Base-by-base conservation (phyloP, 2,113 vertebrate species). In the Hystrix cristata region DNA sequence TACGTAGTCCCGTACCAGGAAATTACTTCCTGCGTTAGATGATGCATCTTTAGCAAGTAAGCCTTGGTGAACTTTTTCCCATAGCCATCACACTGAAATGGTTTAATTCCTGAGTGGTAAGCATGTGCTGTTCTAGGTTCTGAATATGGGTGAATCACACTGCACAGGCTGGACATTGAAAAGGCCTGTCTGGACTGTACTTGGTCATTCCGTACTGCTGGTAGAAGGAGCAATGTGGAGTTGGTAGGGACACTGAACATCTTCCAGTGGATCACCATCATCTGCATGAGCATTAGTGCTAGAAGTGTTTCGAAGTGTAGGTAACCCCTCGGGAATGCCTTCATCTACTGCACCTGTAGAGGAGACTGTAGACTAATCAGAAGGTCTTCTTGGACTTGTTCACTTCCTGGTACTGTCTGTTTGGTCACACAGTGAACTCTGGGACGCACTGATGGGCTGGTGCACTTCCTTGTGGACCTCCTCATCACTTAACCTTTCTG, bases 41-140 rank as follows among this genome's bases (percentile, higher is more conserved):
- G 99, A 98, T 99, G 99, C 99, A 99, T 99, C 99, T 99, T 99
- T 98, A 99, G 99, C 98, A 99, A 99, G 99, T 99, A 99, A 99
- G 99, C 99, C 98, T 99, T 99, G 99, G 99, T 99, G 99, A 99
- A 99, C 99, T 99, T 99, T 99, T 99, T 99, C 99, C 99, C 99
- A 99, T 99, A 99, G 99, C 99, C 99, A 98, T 99, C 99, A 97
- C 99, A 99, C 99, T 99, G 99, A 99, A 99, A 99, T 98, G 99
- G 99, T 99, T 99, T 99, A 99, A 99, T 99, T 99, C 99, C 99
- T 99, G 13, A 78, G 25, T 78, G 43, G 23, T 48, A 76, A 46
- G 25, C 4, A 6, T 13, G 16, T 29, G 46, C 2, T 76, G 43
- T 48, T 76, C 27, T 29, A 48, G 72, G 23, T 76, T 51, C 46